A percentile compares a stretch with the other conserved stretches of the same genome.
phyloP scores from a whole-genome alignment of 2,797 vertebrate genomes.

The Coranthus polyacanthus region DNA sequence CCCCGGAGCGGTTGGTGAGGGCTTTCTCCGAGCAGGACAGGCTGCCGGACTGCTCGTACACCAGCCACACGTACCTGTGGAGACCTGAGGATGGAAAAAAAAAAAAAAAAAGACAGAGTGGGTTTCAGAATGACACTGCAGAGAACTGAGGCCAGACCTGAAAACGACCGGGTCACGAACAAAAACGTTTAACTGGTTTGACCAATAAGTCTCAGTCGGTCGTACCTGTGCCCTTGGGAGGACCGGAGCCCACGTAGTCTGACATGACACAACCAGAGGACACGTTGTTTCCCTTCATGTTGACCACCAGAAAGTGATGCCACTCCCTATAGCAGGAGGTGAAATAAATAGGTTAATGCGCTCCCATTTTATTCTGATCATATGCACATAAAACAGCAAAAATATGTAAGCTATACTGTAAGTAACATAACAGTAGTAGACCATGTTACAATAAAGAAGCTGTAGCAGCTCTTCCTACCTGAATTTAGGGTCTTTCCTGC shows the following conservation, averaged over 20 bases:
- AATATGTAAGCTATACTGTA: too few relatives aligned
- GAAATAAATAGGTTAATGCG: neutral
- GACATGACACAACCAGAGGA: slow-evolving; percentile 91
- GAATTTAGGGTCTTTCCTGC: slow-evolving; percentile 91
- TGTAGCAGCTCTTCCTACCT: slow-evolving; percentile 76
- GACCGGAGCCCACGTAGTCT: slow-evolving; percentile 94
- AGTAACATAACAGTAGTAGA: too few relatives aligned
- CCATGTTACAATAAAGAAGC: too few relatives aligned
- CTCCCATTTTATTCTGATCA: too few relatives aligned
- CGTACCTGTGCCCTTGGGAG: slow-evolving; percentile 94
- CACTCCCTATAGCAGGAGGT: slow-evolving; percentile 88
- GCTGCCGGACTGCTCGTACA: slow-evolving; percentile 89
- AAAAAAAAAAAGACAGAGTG: neutral
- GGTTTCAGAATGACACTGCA: neutral
- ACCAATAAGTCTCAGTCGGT: neutral
- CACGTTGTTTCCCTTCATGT: slow-evolving; percentile 95
- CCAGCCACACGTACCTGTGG: slow-evolving; percentile 97
- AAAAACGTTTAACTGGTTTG: neutral
- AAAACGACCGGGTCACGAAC: neutral
- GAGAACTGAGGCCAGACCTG: neutral
- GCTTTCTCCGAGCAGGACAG: slow-evolving; percentile 88
- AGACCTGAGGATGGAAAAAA: slow-evolving; percentile 84
- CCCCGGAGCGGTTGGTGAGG: slow-evolving; percentile 90
- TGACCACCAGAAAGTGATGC: slow-evolving; percentile 97
- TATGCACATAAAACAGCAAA: neutral